Base-by-base conservation (phyloP, 2,888 invertebrate species). In the Ashinkailepas kermadecensis region DNA sequence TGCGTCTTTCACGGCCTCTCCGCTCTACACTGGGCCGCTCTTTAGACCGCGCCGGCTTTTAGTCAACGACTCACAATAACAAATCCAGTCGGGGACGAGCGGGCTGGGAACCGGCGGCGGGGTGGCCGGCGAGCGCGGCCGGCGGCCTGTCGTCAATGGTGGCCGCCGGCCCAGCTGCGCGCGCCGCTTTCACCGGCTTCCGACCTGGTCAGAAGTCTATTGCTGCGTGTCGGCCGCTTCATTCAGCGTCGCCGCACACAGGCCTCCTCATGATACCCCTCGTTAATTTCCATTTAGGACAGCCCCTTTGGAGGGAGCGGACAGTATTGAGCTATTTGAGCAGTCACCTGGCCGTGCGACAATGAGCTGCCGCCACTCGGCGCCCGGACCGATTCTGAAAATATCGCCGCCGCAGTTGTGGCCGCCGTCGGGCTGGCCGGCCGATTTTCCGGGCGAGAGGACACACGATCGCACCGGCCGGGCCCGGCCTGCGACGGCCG, bases 211-310 rank as follows among this genome's bases (percentile, higher is more conserved):
- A 67, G 67, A 67, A 67, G 67, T 67, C 67, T 25, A 67, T 67
- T 25, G 67, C 13, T 25, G 25, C 67, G 67, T 67, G 67, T 67
- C 67, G 25, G 23, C n/a, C 25, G 25, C 67, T 67, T 67, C 67
- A 67, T 67, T 67, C 67, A 67, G 25, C 23, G 9, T 6, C 7
- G 7, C 25, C 25, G 25, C 67, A 67, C 67, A 67, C 67, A 13
- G 67, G 67, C 25, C 67, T 25, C 12, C 67, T 67, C 67, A 67
- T 67, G 67, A 67, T 67, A 67, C 67, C 67, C 67, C 67, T 67
- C 67, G 67, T 67, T 67, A 67, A 67, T 67, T 67, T 67, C 67
- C 67, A 67, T 67, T 67, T 67, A 67, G 67, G 67, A 67, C 67
- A 67, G 67, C 67, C 67, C 67, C 67, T 67, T 67, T 67, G 25